Base-by-base conservation (phyloP, 2,113 vertebrate species). In the Tenrec ecaudatus region DNA sequence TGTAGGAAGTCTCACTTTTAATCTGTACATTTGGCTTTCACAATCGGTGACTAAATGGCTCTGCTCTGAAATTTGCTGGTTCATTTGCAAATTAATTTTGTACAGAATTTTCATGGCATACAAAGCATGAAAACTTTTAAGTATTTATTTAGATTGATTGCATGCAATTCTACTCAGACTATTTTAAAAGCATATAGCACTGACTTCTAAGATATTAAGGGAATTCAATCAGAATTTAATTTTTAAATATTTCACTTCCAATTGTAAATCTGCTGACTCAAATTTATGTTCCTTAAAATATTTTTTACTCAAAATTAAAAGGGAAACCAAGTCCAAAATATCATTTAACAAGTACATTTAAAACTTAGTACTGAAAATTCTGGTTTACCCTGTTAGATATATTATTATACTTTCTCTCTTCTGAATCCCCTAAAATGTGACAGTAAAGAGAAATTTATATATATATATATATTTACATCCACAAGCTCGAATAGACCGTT, bases 31-130 rank as follows among this genome's bases (percentile, higher is more conserved):
- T 96, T 86, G 86, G 31, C 58, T 77, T 40, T 82, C 82, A 68
- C 27, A 71, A 66, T 40, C n/a, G 88, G 15, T 83, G n/a, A 73
- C 82, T 91, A 43, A 90, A 93, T 83, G 60, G 73, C 75, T 83
- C 90, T 81, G n/a, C 86, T 90, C 16, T 78, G 81, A 94, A 93
- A 86, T 14, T 12, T 94, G 25, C 31, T 29, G 6, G 80, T 95
- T 94, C 36, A 92, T 77, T 92, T 94, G 23, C 91, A 94, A 94
- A 66, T 90, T 94, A 86, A 90, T 93, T 90, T 93, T 82, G 17
- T 82, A 12, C 57, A 73, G 31, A 90, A 89, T 92, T 94, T 93
- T 92, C 60, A 57, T 78, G 40, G 80, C 31, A 89, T 58, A 75
- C 3, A 82, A 94, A 94, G 92, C 47, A 82, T 90, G 27, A 89